Evolutionary conservation across 1,140 invertebrate species (phyloP), one percentile per base, ranked within the genome.

Genomic region (Coenobita brevimanus): DNA sequence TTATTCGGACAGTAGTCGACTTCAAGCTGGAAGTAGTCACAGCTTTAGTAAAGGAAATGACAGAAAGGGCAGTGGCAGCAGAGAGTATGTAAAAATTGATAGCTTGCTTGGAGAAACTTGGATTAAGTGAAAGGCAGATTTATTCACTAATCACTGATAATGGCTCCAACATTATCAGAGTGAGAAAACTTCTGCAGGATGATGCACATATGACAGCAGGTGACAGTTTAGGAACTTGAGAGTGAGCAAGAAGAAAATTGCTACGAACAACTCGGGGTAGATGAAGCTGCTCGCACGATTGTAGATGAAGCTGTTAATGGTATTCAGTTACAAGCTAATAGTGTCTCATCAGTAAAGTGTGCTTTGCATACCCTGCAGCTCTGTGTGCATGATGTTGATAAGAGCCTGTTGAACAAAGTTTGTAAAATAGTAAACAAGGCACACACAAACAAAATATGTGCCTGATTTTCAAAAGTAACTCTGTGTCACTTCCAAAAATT

Each of bases 401-500:
- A 10, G n/a, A 57, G 54, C 54, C 54, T 57, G 54, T n/a, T 57
- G 54, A 57, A n/a, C n/a, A 57, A 57, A 57, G 54, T 57, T 10
- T n/a, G 54, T n/a, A 69, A 17, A 69, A 27, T 69, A 30, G 64
- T 69, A 30, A 69, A 30, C 15, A 30, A 69, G 64, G 27, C 64
- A 30, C 64, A 69, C 27, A 69, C 64, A n/a, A n/a, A 69, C 64
- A 69, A 30, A 30, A 69, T 30, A 69, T 69, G 64, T 27, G 64
- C 64, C 27, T 10, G 27, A 69, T 69, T 15, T 69, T 69, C 64
- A 69, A 69, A 30, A 17, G 64, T 13, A 69, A 13, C 13, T 69
- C 13, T 69, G 64, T 13, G 13, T 27, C 64, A 13, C 27, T 69
- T 13, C 64, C 13, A 69, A 69, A 69, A n/a, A n/a, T 57, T 57